Evolutionary conservation across 1,140 invertebrate species (phyloP), one percentile per base, ranked within the genome.

Genomic region (Propsilocerus akamusi): DNA sequence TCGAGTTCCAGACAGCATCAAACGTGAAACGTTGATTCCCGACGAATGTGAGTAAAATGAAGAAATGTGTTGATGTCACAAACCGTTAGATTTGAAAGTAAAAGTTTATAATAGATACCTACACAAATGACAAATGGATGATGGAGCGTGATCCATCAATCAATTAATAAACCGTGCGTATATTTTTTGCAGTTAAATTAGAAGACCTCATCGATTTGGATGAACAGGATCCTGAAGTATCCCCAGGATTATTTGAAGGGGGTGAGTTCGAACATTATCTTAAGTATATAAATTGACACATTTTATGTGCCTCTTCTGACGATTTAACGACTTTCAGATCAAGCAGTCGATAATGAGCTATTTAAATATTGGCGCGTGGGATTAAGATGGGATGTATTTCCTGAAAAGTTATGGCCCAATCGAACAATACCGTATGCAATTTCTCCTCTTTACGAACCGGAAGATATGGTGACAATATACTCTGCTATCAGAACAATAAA

Each of bases 181-280:
- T n/a, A n/a, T n/a, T n/a, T n/a, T 17, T 41, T 41, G 0, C 17
- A 41, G 34, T 41, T 20, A 41, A 7, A 17, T 8, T 41, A 6
- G 34, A 41, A 17, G 34, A 41, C 22, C n/a, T 17, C 5, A 3
- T 41, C 11, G 28, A 30, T 8, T 10, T 41, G 17, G 34, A 41
- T 52, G 32, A 52, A 37, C 63, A 72, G 51, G 78, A 82, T 67
- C 77, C 79, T 0, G 78, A 81, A 68, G 73, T 79, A 1, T 68
- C 65, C 49, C 77, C 78, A 0, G 76, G 76, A 25, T 60, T 82
- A 28, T 81, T 75, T 56, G 75, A 82, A 62, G 78, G 80, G 2
- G 76, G 1, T 34, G n/a, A n/a, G n/a, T n/a, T n/a, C n/a, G n/a
- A 24, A 51, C 5, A 48, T 28, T 8, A 6, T 48, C 17, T 47